Evolutionary conservation across 1,140 invertebrate species (phyloP).

Genomic region (Cotesia typhae): DNA sequence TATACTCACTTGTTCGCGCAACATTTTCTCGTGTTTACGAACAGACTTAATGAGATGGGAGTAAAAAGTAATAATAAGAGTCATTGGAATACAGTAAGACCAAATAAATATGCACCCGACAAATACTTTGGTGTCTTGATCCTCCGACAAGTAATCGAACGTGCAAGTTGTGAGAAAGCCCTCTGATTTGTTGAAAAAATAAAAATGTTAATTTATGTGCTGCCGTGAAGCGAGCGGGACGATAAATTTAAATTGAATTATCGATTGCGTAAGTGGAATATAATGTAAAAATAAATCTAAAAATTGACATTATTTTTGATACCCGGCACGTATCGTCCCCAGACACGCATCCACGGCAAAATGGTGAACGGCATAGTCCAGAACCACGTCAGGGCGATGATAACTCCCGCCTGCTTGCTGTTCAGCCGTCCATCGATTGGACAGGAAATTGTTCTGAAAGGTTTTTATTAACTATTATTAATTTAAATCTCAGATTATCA

Average conservation of each 20-base stretch:
- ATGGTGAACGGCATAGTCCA: conserved; percentile 77
- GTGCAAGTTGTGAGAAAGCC: conserved; percentile 80
- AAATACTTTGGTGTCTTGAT: conserved; percentile 75
- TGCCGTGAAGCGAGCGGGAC: not conserved
- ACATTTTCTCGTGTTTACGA: conserved; percentile 78
- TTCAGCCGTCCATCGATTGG: conserved; percentile 78
- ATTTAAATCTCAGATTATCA: not conserved
- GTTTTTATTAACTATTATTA: too few relatives aligned
- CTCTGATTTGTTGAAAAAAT: conserved; percentile 62
- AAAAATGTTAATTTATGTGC: not conserved
- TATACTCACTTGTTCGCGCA: conserved; percentile 70
- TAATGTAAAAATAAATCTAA: not conserved
- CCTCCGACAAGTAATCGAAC: conserved; percentile 78
- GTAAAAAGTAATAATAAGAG: conserved; percentile 75
- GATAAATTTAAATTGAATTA: too few relatives aligned
- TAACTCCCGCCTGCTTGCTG: conserved; percentile 70
- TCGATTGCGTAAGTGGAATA: not conserved
- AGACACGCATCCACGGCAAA: conserved; percentile 72
- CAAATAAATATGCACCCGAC: conserved; percentile 75
- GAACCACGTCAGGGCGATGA: conserved; percentile 74
- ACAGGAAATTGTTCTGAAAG: conserved; percentile 74
- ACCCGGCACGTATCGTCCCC: conserved; percentile 78
- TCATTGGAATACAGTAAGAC: conserved; percentile 76
- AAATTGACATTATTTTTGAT: conserved; percentile 14
- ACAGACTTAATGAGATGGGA: conserved; percentile 77